Conservation (phyloP, 2,888 invertebrate genomes). For the Bedellia somnulentella region DNA sequence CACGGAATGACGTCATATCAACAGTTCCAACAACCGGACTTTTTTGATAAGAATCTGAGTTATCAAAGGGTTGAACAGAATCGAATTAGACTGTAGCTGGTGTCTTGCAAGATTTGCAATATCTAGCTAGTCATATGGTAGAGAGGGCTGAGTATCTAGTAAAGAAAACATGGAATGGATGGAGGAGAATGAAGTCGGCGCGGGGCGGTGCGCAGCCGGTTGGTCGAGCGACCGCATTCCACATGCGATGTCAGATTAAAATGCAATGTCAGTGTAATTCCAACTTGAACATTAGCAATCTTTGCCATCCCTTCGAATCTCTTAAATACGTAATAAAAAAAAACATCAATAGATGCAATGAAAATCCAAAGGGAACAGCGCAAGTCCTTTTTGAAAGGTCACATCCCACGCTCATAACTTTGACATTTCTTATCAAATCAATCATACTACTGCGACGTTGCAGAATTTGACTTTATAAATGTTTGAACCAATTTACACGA, state of each 20-base stretch:
- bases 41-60: not conserved
- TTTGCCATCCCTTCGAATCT: not conserved
- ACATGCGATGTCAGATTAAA: conserved; percentile 53
- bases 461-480: too few relatives aligned
- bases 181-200: conserved; percentile 32
- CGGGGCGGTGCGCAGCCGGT: conserved; percentile 22
- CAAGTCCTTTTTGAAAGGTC: conserved; percentile 15
- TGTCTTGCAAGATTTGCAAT: conserved; percentile 39
- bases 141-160: conserved; percentile 41
- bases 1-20: conserved; percentile 23
- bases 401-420: conserved; percentile 2
- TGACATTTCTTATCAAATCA: not conserved
- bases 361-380: too few relatives aligned
- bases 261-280: conserved; percentile 56
- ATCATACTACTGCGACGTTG: not conserved
- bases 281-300: not conserved
- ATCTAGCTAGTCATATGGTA: conserved; percentile 50
- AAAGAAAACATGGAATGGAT: too few relatives aligned
- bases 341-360: too few relatives aligned
- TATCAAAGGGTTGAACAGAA: conserved; percentile 2
- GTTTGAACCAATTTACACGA: too few relatives aligned
- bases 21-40: conserved; percentile 7
- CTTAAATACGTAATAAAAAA: too few relatives aligned
- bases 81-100: conserved; percentile 3
- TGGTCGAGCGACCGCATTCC: conserved; percentile 56